phyloP scores from a whole-genome alignment of 2,113 vertebrate genomes.

The rabbit (Oryctolagus cuniculus) region DNA sequence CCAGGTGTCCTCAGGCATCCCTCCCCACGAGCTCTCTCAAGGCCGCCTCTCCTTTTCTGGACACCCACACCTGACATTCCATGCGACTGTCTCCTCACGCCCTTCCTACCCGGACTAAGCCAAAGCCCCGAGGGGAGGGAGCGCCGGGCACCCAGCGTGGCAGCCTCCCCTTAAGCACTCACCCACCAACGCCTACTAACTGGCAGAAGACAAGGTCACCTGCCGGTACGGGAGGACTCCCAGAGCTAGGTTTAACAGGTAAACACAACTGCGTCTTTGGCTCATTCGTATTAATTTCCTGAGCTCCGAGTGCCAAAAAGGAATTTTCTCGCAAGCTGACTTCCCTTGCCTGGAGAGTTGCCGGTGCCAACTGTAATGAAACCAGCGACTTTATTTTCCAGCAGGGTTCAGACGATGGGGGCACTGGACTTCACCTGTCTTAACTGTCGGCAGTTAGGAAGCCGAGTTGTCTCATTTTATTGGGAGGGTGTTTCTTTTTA shows the following conservation, averaged over 20 bases:
- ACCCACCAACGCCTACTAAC: background rate
- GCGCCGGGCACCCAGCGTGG: background rate
- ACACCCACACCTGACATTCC: background rate
- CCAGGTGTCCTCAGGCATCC: background rate
- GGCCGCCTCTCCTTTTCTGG: background rate
- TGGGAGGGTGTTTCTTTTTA: background rate
- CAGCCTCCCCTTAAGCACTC: background rate
- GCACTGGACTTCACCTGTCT: background rate
- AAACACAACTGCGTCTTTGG: background rate
- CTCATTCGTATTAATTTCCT: conserved; percentile 46
- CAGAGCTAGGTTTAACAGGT: background rate
- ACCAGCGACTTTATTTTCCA: conserved; percentile 55
- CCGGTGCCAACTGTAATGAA: conserved; percentile 66
- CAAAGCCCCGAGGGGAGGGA: background rate
- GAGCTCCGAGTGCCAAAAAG: background rate
- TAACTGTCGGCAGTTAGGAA: background rate
- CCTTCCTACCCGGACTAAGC: background rate
- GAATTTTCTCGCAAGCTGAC: conserved; percentile 44
- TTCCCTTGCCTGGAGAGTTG: conserved; percentile 58
- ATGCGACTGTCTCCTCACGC: background rate
- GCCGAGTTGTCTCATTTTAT: background rate
- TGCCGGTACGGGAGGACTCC: background rate
- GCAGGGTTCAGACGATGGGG: background rate
- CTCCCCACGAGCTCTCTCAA: background rate
- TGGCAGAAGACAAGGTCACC: background rate